Evolutionary conservation across 1,140 invertebrate genomes (phyloP).

Genomic region (Ceratina japonica): DNA sequence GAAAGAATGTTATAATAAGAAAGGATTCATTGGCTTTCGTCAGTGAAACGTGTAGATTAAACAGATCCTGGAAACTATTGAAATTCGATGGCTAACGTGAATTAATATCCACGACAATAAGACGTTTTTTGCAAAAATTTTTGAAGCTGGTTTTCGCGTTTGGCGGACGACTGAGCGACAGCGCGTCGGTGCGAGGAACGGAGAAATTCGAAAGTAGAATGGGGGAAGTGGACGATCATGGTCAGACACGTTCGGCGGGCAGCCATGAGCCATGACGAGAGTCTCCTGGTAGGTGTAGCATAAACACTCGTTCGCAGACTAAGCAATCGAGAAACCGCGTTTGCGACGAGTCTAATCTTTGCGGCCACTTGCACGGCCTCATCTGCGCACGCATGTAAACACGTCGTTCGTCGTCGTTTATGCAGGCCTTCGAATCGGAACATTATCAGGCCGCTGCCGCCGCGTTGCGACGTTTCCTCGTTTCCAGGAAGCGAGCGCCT

Average conservation of each 20-base stretch:
- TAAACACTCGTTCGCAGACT: constrained; percentile 46
- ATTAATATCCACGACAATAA: no score
- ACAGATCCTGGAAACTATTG: no score
- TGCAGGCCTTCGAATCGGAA: not conserved
- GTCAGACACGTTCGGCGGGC: constrained; percentile 5
- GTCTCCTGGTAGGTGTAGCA: constrained; percentile 22
- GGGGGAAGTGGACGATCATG: constrained; percentile 20
- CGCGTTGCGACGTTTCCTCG: not conserved
- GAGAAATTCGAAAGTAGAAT: constrained; percentile 38
- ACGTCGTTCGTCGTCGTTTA: not conserved
- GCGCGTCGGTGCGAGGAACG: constrained; percentile 1
- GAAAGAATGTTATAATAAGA: no score
- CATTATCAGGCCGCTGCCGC: constrained; percentile 16
- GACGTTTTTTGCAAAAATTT: constrained; percentile 20
- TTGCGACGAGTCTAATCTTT: constrained; percentile 37
- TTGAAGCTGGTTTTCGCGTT: not conserved
- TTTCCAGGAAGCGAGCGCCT: constrained; percentile 23
- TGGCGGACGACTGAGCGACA: not conserved
- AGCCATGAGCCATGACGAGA: constrained; percentile 8
- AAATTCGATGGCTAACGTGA: no score
- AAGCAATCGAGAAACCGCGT: constrained; percentile 28
- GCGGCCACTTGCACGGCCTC: constrained; percentile 6
- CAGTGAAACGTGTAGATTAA: no score
- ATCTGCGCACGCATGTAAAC: not conserved
- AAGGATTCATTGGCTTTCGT: no score